Evolutionary conservation across 2,888 invertebrate species (phyloP), one percentile per base, ranked within the genome.

Genomic region (Cylindroiulus punctatus): DNA sequence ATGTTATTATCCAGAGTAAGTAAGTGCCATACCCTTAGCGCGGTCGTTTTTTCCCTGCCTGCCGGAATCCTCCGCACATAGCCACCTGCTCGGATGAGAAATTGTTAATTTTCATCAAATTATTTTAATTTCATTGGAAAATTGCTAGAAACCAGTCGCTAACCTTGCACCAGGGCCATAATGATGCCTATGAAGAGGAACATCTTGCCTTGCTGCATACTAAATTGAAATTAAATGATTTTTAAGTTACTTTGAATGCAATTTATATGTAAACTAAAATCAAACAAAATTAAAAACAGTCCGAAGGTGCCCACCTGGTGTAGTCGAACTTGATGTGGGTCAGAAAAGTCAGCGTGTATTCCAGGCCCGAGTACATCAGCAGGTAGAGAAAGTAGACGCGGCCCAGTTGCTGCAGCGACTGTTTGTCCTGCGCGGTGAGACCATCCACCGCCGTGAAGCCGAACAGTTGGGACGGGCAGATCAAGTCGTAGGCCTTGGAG

Each of bases 161-260:
- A 87, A 89, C 90, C 91, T 93, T 98, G 98, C 86, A 97, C 92
- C 82, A 95, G 89, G 22, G 97, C 96, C 99, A 99, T 99, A 87
- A 96, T 93, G 81, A 96, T 89, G 91, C 98, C 99, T 89, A 98
- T 96, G 86, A 95, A 95, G 89, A 98, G 93, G 91, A 98, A 99
- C 97, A 99, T 98, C 93, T 96, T 96, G 8, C 99, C 99, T 92
- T 99, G 99, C 91, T 98, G 96, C 95, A 98, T 96, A 83, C 98
- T 96, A 86, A 86, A n/a, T n/a, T n/a, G n/a, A n/a, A n/a, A n/a
- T n/a, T n/a, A n/a, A n/a, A n/a, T n/a, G n/a, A n/a, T n/a, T n/a
- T n/a, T n/a, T n/a, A n/a, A n/a, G n/a, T n/a, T n/a, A n/a, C n/a
- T n/a, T n/a, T n/a, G n/a, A n/a, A n/a, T n/a, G n/a, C n/a, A n/a